These are phyloP conservation scores for Phyllotreta striolata DNA, from an alignment of 2,888 invertebrate species.

Conservation along the genomic window DNA sequence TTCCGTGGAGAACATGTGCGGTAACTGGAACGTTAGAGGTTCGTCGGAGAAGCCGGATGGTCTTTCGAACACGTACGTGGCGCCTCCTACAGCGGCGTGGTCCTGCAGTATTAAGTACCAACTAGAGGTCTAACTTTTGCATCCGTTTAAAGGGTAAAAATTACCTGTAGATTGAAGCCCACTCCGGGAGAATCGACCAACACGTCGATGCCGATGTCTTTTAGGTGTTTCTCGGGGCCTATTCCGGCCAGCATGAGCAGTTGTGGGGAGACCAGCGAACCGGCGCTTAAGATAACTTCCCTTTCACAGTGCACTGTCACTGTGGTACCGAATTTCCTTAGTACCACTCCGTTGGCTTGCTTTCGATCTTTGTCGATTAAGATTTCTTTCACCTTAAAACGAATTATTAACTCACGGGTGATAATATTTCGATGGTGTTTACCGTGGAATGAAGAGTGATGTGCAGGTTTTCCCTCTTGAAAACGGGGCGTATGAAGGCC, in stretches of 20 bases:
- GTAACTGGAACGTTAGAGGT: slow-evolving; percentile 72
- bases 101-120: slow-evolving; percentile 66
- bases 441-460: slow-evolving; percentile 58
- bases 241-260: slow-evolving; percentile 87
- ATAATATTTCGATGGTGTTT: slow-evolving; percentile 4
- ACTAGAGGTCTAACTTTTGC: too few species aligned
- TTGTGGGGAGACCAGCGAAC: slow-evolving; percentile 85
- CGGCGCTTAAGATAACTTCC: slow-evolving; percentile 88
- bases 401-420: neutral
- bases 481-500: slow-evolving; percentile 73
- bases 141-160: too few species aligned
- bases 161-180: slow-evolving; percentile 71
- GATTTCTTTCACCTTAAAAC: slow-evolving; percentile 69
- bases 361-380: slow-evolving; percentile 68
- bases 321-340: slow-evolving; percentile 66
- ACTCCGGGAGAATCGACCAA: slow-evolving; percentile 74
- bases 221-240: slow-evolving; percentile 72
- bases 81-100: slow-evolving; percentile 82
- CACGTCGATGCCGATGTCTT: slow-evolving; percentile 68
- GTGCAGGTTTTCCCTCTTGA: slow-evolving; percentile 73
- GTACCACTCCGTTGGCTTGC: slow-evolving; percentile 70
- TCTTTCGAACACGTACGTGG: slow-evolving; percentile 75
- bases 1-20: slow-evolving; percentile 68
- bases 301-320: slow-evolving; percentile 67
- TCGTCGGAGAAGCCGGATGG: slow-evolving; percentile 61